Conservation (phyloP, 30 jellyfish, hydroid and myxozoan genomes). For the Hydractinia echinata region DNA sequence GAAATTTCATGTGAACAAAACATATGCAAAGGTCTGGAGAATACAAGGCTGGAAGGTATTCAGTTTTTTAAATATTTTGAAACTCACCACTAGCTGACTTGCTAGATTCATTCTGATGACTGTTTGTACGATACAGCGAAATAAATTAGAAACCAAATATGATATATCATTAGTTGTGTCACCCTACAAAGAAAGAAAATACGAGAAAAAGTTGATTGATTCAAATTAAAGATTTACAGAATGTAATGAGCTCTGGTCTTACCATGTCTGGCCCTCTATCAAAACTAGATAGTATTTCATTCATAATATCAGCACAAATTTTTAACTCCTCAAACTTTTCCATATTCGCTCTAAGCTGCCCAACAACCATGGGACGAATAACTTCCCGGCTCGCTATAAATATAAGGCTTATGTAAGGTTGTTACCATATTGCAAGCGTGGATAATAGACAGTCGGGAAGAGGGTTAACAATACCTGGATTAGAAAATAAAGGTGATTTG, state of each 20-base stretch:
- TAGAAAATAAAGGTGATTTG: constrained; percentile 81
- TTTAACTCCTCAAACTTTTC: constrained; percentile 78
- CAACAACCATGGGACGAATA: constrained; percentile 71
- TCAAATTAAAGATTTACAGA: neutral
- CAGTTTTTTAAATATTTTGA: neutral
- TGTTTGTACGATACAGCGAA: constrained; percentile 68
- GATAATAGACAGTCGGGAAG: neutral
- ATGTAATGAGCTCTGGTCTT: constrained; percentile 17
- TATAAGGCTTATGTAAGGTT: neutral
- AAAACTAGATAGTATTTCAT: constrained; percentile 64
- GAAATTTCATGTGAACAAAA: too few relatives aligned
- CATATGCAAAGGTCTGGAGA: too few relatives aligned
- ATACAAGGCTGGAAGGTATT: too few relatives aligned
- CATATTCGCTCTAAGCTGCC: constrained; percentile 56
- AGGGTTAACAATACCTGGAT: constrained; percentile 49
- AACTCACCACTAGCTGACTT: constrained; percentile 60
- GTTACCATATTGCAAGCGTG: neutral
- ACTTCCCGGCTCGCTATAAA: constrained; percentile 31
- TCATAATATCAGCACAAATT: constrained; percentile 82
- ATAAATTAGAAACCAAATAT: constrained; percentile 55
- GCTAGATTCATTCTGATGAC: constrained; percentile 76
- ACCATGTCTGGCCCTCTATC: constrained; percentile 36
- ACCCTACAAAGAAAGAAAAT: constrained; percentile 50
- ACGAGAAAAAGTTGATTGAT: neutral
- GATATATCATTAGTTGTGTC: constrained; percentile 69